Conservation (phyloP, 2,797 vertebrate species). For the Chanos chanos region DNA sequence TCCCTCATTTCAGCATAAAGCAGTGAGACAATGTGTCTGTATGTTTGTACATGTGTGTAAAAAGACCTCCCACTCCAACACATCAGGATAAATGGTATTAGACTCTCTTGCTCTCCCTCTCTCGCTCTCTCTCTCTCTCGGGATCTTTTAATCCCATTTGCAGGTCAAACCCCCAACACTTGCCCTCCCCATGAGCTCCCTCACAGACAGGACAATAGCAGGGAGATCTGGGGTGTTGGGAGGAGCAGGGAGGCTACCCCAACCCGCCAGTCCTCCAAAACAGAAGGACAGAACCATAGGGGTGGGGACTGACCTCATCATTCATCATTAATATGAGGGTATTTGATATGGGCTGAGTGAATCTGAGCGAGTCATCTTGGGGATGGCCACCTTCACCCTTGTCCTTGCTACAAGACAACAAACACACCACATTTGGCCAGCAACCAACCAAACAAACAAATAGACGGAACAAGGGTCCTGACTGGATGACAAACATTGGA, state of each 20-base stretch:
- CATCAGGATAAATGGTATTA: slow-evolving; percentile 5
- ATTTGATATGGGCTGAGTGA: too few species aligned
- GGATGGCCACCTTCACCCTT: background rate
- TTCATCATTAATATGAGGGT: too few species aligned
- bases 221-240: background rate
- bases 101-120: background rate
- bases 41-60: background rate
- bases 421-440: background rate
- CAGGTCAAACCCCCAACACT: slow-evolving; percentile 33
- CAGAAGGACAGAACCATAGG: background rate
- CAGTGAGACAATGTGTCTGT: background rate
- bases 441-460: background rate
- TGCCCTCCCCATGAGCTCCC: slow-evolving; percentile 11
- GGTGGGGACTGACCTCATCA: too few species aligned
- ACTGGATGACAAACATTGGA: too few species aligned
- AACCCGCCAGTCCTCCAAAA: background rate
- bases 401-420: background rate
- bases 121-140: background rate
- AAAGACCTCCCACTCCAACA: background rate
- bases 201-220: slow-evolving; percentile 26
- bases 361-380: too few species aligned
- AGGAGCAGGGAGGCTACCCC: background rate
- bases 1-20: too few species aligned
- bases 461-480: too few species aligned
- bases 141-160: slow-evolving; percentile 39